Evolutionary conservation across 2,113 vertebrate species (phyloP).

Genomic region (Circaetus gallicus): DNA sequence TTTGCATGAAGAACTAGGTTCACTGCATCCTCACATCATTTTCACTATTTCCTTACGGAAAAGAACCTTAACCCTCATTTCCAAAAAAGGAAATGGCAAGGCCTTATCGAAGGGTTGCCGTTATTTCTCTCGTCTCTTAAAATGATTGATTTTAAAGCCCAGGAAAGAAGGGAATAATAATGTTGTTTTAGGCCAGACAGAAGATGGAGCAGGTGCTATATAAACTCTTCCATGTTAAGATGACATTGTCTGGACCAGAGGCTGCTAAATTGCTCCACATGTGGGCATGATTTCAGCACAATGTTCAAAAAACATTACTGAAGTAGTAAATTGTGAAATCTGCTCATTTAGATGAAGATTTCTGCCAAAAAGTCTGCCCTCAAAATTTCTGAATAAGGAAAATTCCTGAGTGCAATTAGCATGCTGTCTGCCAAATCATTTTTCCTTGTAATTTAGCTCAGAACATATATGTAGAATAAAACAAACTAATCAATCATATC

Average conservation of each 20-base stretch:
- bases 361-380: neutral
- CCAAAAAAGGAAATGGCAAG: neutral
- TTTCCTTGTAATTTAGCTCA: neutral
- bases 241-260: neutral
- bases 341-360: neutral
- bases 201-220: neutral
- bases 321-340: neutral
- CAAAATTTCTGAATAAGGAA: neutral
- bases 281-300: neutral
- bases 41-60: neutral
- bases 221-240: neutral
- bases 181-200: neutral
- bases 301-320: neutral
- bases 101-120: neutral
- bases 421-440: neutral
- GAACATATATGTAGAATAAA: neutral
- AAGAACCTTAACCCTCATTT: neutral
- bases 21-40: neutral
- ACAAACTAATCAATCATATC: neutral
- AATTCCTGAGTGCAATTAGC: neutral
- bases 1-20: neutral
- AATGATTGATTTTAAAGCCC: neutral
- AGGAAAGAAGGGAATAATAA: neutral
- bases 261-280: neutral
- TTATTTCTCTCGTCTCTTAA: neutral